These are phyloP conservation scores for Pteruthius melanotis DNA, from an alignment of 2,113 vertebrate genomes.

Conservation along the genomic window DNA sequence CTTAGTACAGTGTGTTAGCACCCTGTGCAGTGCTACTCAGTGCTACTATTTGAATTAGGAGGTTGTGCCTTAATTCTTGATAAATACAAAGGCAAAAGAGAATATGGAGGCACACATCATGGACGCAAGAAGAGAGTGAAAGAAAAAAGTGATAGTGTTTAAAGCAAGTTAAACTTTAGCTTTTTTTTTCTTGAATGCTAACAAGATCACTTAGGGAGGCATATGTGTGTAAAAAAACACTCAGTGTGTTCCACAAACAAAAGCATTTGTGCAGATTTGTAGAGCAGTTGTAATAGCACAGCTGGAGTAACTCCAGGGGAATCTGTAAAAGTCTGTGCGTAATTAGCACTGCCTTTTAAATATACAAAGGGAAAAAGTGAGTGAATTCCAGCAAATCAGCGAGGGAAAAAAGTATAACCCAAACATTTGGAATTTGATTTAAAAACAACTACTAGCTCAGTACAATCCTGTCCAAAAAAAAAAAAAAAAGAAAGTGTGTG, in stretches of 20 bases:
- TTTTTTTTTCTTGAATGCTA: not conserved
- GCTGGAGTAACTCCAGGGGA: constrained; percentile 13
- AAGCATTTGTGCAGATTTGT: not conserved
- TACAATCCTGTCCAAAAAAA: not conserved
- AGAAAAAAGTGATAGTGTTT: not conserved
- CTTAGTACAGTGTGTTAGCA: not conserved
- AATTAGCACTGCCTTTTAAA: constrained; percentile 2
- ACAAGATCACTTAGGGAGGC: not conserved
- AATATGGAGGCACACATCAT: not conserved
- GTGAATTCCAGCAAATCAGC: not conserved
- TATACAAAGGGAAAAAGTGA: not conserved
- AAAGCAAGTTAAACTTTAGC: not conserved
- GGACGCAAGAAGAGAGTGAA: not conserved
- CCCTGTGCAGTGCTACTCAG: not conserved
- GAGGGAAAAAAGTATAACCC: not conserved
- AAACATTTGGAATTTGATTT: not conserved
- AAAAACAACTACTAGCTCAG: not conserved
- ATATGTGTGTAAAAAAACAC: not conserved
- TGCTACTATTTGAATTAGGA: not conserved
- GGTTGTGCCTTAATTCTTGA: not conserved
- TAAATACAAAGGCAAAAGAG: not conserved
- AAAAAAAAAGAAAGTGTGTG: not conserved
- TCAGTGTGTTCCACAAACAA: not conserved
- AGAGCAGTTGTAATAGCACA: not conserved
- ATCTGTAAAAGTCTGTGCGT: not conserved